Conservation (phyloP, 2,888 invertebrate species). For the Chrysodeixis includens region DNA sequence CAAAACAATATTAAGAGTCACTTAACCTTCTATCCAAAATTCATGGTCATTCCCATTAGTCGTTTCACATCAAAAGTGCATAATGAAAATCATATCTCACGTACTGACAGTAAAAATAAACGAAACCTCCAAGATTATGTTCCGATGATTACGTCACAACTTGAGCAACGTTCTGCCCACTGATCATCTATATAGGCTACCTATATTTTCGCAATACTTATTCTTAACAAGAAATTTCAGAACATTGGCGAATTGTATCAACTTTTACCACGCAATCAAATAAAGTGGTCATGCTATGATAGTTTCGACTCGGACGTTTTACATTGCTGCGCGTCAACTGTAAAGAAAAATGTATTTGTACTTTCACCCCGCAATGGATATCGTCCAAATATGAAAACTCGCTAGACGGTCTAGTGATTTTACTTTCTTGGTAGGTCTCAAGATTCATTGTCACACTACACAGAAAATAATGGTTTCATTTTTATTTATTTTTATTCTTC, state of each 20-base stretch:
- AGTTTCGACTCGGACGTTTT: no score
- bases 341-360: no score
- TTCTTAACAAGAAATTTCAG: background rate
- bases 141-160: background rate
- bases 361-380: background rate
- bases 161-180: background rate
- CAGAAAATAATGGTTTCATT: background rate
- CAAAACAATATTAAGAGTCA: background rate
- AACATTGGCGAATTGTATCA: background rate
- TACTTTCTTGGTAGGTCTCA: background rate
- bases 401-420: background rate
- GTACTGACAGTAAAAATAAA: background rate
- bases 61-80: background rate
- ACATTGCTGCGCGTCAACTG: background rate
- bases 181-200: background rate
- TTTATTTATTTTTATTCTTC: background rate
- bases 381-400: background rate
- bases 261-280: no score
- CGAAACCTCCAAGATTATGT: background rate
- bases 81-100: background rate
- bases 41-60: background rate
- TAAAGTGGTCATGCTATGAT: no score
- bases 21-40: background rate
- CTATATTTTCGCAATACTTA: background rate
- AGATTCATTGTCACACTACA: background rate